A percentile compares a stretch with the other conserved stretches of the same genome.
Conservation (phyloP, 2,888 invertebrate genomes). For the Aleiodes testaceus region DNA sequence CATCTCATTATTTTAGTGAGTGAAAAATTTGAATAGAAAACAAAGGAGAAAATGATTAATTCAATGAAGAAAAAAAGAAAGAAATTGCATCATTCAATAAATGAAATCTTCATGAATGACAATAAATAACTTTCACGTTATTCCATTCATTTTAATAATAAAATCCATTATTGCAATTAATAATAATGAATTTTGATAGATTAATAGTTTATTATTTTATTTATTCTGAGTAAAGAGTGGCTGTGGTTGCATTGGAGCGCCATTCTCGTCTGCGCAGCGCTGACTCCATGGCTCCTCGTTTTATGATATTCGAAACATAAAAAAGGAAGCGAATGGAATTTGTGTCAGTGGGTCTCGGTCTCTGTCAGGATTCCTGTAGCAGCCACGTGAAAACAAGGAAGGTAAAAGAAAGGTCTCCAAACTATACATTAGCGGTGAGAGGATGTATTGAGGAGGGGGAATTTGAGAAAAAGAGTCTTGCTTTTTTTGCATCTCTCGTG, state of each 20-base stretch:
- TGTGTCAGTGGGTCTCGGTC: conserved; percentile 70
- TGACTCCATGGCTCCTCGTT: conserved; percentile 63
- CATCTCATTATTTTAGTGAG: no score
- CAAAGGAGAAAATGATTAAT: not conserved
- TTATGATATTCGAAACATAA: conserved; percentile 72
- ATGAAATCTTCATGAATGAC: no score
- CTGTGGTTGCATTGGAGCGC: conserved; percentile 54
- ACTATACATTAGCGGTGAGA: conserved; percentile 29
- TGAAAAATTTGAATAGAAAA: not conserved
- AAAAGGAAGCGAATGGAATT: conserved; percentile 70
- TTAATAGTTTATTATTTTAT: no score
- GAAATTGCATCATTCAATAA: no score
- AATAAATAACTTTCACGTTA: no score
- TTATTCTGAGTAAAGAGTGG: not conserved
- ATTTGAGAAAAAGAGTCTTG: conserved; percentile 51
- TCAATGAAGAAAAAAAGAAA: no score
- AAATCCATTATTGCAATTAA: no score
- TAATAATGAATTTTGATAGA: no score
- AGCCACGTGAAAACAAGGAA: conserved; percentile 32
- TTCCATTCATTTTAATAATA: no score
- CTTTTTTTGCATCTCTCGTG: conserved; percentile 49
- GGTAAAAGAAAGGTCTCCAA: conserved; percentile 40
- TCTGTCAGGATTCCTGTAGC: conserved; percentile 47
- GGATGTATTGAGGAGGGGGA: conserved; percentile 33
- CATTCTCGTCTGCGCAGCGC: conserved; percentile 66